phyloP scores from a whole-genome alignment of 2,888 invertebrate genomes.

The Tetragnatha montana region DNA sequence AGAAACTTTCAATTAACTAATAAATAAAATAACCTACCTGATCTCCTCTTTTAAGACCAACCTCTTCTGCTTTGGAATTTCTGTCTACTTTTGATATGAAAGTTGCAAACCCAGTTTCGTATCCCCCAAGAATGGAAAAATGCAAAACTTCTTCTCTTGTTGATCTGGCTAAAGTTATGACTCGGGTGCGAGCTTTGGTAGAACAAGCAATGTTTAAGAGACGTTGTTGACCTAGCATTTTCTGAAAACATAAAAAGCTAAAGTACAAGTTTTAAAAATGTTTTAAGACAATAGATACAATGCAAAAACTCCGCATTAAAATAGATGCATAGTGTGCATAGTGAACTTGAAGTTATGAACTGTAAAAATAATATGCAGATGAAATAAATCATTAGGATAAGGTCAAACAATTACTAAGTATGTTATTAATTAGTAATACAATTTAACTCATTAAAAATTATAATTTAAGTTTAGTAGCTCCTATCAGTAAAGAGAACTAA shows the following conservation, averaged over 20 bases:
- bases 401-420: no score
- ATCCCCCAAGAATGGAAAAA: slow-evolving; percentile 95
- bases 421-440: no score
- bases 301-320: no score
- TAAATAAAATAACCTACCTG: slow-evolving; percentile 78
- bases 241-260: slow-evolving; percentile 76
- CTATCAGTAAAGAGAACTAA: no score
- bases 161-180: slow-evolving; percentile 92
- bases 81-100: slow-evolving; percentile 96
- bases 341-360: no score
- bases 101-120: slow-evolving; percentile 92
- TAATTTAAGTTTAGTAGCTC: no score
- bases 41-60: slow-evolving; percentile 96
- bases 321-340: no score
- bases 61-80: slow-evolving; percentile 94
- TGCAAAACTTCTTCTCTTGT: slow-evolving; percentile 93
- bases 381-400: no score
- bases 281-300: no score
- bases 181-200: slow-evolving; percentile 94
- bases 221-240: slow-evolving; percentile 85
- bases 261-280: no score
- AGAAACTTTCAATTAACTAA: not conserved
- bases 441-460: no score
- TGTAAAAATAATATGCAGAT: no score
- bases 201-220: slow-evolving; percentile 97